Conservation (phyloP, 2,113 vertebrate genomes). For the Notechis scutatus region DNA sequence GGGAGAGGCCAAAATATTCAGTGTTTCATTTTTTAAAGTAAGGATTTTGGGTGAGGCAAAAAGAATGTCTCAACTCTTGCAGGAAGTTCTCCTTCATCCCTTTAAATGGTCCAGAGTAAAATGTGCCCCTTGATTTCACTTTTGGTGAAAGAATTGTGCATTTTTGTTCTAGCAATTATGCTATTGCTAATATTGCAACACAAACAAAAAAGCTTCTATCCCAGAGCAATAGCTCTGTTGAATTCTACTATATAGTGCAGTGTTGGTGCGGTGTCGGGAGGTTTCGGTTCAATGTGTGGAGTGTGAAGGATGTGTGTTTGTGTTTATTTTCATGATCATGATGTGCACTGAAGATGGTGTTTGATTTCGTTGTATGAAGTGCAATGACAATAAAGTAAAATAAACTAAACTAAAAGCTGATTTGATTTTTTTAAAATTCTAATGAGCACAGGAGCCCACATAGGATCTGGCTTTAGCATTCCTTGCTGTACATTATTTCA, state of each 20-base stretch:
- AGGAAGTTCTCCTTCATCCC: neutral
- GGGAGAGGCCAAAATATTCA: neutral
- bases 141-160: neutral
- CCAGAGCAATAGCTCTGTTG: no score
- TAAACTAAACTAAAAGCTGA: neutral
- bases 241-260: no score
- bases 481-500: neutral
- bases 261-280: no score
- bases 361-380: no score
- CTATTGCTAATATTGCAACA: neutral
- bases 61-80: neutral
- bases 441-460: neutral
- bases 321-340: no score
- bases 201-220: no score
- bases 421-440: neutral
- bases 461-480: neutral
- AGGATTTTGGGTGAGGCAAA: neutral
- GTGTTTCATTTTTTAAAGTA: neutral
- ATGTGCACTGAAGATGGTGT: no score
- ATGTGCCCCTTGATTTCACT: neutral
- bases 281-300: no score
- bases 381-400: no score
- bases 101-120: neutral
- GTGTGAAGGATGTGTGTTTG: no score
- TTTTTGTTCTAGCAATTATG: neutral